These are phyloP conservation scores for Campoplex capitator DNA, from an alignment of 2,888 invertebrate species.

Conservation along the genomic window DNA sequence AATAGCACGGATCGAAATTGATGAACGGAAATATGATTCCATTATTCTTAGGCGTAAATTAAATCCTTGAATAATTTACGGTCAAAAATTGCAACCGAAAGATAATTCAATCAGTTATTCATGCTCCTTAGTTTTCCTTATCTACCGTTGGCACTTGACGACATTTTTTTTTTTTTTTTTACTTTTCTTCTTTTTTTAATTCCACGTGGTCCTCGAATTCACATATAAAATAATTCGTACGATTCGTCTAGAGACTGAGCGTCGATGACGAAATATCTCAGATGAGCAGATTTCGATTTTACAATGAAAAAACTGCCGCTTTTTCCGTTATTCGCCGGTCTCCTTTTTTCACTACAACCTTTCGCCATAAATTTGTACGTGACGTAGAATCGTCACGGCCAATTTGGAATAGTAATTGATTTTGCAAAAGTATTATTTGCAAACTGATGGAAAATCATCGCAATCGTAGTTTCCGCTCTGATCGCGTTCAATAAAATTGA, in stretches of 20 bases:
- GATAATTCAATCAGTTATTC: neutral
- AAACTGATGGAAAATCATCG: neutral
- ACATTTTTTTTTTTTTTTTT: conserved; percentile 7
- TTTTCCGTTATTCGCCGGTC: neutral
- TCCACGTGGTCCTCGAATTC: conserved; percentile 56
- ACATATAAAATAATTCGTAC: conserved; percentile 29
- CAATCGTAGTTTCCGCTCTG: neutral
- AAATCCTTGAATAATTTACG: neutral
- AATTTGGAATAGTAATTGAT: neutral
- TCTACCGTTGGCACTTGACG: conserved; percentile 66
- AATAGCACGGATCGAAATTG: neutral
- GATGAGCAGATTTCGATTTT: conserved; percentile 4
- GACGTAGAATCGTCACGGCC: neutral
- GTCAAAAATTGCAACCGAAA: neutral
- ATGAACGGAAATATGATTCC: neutral
- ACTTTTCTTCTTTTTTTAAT: conserved; percentile 31
- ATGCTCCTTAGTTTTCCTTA: conserved; percentile 24
- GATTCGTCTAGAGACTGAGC: conserved; percentile 31
- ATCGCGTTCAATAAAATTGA: neutral
- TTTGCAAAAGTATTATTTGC: neutral
- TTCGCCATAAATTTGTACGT: neutral
- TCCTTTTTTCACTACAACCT: neutral
- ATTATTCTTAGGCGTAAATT: neutral
- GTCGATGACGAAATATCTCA: conserved; percentile 2
- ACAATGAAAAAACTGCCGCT: neutral